Evolutionary conservation across 2,888 invertebrate species (phyloP).

Genomic region (Ischnura elegans): DNA sequence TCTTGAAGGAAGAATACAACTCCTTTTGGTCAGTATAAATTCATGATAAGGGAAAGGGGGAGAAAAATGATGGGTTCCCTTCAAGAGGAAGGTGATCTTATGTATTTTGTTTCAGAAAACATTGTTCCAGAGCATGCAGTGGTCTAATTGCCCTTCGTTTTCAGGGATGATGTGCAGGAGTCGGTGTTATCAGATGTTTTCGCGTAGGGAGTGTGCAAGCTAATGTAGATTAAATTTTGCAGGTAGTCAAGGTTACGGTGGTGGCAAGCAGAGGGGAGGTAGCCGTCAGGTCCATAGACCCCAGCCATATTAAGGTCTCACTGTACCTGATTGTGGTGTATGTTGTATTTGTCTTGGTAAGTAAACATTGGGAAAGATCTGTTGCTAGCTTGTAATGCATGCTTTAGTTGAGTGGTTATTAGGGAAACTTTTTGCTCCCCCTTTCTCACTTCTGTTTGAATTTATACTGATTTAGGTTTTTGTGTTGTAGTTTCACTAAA

Average conservation of each 20-base stretch:
- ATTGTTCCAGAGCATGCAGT: slow-evolving; percentile 15
- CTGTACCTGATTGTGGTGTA: slow-evolving; percentile 67
- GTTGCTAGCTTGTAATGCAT: slow-evolving; percentile 67
- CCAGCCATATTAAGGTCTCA: slow-evolving; percentile 86
- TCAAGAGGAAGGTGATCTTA: slow-evolving; percentile 67
- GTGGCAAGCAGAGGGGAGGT: slow-evolving; percentile 91
- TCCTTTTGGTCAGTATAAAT: slow-evolving; percentile 70
- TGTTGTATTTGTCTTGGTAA: slow-evolving; percentile 71
- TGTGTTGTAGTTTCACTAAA: slow-evolving; percentile 67
- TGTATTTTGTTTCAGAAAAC: slow-evolving; percentile 17
- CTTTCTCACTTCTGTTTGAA: slow-evolving; percentile 66
- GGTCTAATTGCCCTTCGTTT: slow-evolving; percentile 9
- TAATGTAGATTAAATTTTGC: slow-evolving; percentile 73
- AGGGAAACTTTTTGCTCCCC: slow-evolving; percentile 63
- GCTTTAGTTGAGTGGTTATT: slow-evolving; percentile 66
- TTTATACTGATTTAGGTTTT: slow-evolving; percentile 67
- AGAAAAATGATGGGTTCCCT: slow-evolving; percentile 64
- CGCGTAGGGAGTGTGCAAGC: slow-evolving; percentile 70
- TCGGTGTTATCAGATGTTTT: slow-evolving; percentile 60
- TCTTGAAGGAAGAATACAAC: slow-evolving; percentile 68
- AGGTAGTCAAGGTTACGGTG: slow-evolving; percentile 80
- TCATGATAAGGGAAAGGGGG: slow-evolving; percentile 69
- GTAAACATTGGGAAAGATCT: slow-evolving; percentile 69
- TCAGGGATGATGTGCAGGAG: slow-evolving; percentile 48
- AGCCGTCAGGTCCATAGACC: slow-evolving; percentile 87